Evolutionary conservation across 2,888 invertebrate species (phyloP), one percentile per base, ranked within the genome.

Genomic region (Tridacna gigas): DNA sequence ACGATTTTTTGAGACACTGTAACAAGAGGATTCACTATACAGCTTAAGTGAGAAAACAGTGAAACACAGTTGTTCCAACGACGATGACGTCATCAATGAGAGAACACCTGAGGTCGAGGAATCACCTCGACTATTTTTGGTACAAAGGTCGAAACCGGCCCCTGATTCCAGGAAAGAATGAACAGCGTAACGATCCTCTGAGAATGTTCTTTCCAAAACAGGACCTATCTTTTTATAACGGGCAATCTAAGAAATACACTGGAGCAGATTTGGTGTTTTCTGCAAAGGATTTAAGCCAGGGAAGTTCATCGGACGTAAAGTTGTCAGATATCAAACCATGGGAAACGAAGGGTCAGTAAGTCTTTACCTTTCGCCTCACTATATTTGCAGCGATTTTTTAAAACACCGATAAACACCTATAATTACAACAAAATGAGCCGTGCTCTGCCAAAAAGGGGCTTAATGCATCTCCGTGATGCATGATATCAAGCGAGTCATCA

Each of bases 21-120:
- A 25, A 15, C 22, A 22, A 65, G 20, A 13, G 13, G 25, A 25
- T 65, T 22, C 65, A 12, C 13, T 25, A 20, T 13, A 63, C 63
- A 65, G 22, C 13, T 25, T 65, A 63, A n/a, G 37, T 37, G 37
- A 37, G 37, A 37, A 37, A 7, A 37, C 37, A 37, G 37, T 37
- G 37, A 22, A 20, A 3, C 13, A 65, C 13, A 65, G 65, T 11
- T n/a, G 47, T 12, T 45, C 15, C 69, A 69, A 45, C 25, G 37
- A 37, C 37, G 37, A 69, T 69, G 69, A 69, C 69, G 0, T 69
- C 69, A 69, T 69, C 69, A 47, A 69, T 69, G 69, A 37, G 69
- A 37, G 28, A 69, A n/a, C 45, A 18, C 9, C 45, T 69, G 45
- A 45, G 22, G n/a, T 69, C 69, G 20, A 5, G 28, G 12, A 69